phyloP scores from a whole-genome alignment of 2,888 invertebrate genomes.

The Leptinotarsa juncta region DNA sequence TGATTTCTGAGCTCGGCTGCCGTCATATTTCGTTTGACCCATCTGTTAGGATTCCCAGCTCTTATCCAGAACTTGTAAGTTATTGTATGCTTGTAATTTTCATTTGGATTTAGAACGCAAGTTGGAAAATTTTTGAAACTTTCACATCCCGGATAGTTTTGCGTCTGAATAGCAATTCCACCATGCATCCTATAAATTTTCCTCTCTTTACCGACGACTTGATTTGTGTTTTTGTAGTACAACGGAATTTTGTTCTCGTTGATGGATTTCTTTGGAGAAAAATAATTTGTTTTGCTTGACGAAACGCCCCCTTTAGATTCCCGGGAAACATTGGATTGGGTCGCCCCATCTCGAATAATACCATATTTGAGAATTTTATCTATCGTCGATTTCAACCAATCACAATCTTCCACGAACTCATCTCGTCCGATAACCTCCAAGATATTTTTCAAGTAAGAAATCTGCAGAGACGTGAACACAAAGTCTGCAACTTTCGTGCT shows the following conservation, averaged over 20 bases:
- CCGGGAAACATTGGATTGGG: too few relatives aligned
- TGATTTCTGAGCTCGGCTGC: too few relatives aligned
- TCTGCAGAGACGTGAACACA: constrained; percentile 44
- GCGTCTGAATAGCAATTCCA: constrained; percentile 88
- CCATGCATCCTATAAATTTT: constrained; percentile 70
- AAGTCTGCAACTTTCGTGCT: constrained; percentile 16
- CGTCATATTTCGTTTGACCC: constrained; percentile 53
- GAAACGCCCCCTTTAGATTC: neutral
- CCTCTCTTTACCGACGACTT: constrained; percentile 75
- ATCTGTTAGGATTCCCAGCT: constrained; percentile 56
- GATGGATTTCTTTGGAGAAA: neutral
- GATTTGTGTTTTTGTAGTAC: constrained; percentile 42
- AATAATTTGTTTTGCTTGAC: neutral
- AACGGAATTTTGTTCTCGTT: constrained; percentile 42
- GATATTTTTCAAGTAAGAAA: constrained; percentile 45
- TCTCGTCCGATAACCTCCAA: constrained; percentile 44
- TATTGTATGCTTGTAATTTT: constrained; percentile 77
- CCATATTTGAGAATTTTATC: constrained; percentile 26
- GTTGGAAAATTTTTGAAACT: constrained; percentile 83
- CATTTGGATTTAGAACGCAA: constrained; percentile 76
- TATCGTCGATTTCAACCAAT: constrained; percentile 39
- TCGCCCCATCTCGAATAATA: constrained; percentile 1
- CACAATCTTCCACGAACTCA: constrained; percentile 40
- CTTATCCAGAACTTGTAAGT: constrained; percentile 78
- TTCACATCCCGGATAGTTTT: constrained; percentile 89